Percentiles rank a stretch among this genome's conserved stretches.
phyloP scores from a whole-genome alignment of 2,113 vertebrate genomes.

The Ceyx cyanopectus region DNA sequence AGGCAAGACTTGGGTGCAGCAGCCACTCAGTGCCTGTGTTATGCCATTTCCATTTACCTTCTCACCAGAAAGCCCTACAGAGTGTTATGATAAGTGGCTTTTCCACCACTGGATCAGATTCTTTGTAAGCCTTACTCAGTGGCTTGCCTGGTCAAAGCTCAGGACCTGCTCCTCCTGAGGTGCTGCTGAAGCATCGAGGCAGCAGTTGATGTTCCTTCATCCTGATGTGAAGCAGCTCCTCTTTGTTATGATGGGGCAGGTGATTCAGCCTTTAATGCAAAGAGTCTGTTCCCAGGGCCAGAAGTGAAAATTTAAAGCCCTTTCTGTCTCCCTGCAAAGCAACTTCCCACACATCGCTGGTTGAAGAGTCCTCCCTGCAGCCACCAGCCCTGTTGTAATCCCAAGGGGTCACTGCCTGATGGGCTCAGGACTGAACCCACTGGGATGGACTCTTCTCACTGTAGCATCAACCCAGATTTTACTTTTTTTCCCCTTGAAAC shows the following conservation, averaged over 20 bases:
- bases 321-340: background rate
- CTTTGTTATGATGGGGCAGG: background rate
- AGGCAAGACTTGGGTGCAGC: background rate
- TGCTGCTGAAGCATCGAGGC: background rate
- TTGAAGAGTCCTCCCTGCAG: background rate
- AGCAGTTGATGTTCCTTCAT: background rate
- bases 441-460: background rate
- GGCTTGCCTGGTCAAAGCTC: background rate
- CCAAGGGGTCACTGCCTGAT: background rate
- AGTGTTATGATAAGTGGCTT: background rate
- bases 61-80: background rate
- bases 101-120: background rate
- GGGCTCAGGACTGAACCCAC: background rate
- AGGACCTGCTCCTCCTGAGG: accelerated
- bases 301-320: background rate
- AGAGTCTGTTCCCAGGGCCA: background rate
- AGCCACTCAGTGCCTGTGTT: too few species aligned
- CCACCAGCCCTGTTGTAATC: background rate
- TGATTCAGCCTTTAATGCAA: background rate
- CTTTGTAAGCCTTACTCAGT: background rate
- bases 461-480: background rate
- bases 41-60: background rate
- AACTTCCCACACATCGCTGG: background rate
- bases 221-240: background rate
- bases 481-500: background rate